Base-by-base conservation (phyloP, 2,113 vertebrate genomes). In the Lasiurus borealis region DNA sequence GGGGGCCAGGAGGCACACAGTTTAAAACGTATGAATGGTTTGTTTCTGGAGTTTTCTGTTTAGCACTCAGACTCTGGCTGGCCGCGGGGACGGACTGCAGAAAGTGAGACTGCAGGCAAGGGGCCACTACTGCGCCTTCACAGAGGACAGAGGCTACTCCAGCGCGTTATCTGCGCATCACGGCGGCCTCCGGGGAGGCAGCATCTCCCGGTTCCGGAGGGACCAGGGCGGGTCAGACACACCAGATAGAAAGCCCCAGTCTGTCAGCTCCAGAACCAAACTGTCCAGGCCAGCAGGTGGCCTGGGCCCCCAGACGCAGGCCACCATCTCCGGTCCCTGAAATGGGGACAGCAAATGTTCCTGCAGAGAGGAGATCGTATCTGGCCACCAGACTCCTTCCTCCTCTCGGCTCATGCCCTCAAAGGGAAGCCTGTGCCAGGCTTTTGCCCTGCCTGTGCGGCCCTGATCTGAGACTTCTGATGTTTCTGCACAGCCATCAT, bases 131-230 rank as follows among this genome's bases (percentile, higher is more conserved):
- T 29, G 54, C 9, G 23, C 36, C 46, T 50, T 71, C 21, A 25
- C 77, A 64, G 19, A 19, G 7, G 8, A 34, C 71, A 78, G 16
- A 36, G 2, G 12, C 44, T 0, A 0, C 66, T 6, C 71, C 18
- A 0, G 3, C 21, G 0, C 6, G 0, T 46, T 6, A 14, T 18
- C 78, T 44, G 12, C 13, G 8, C 54, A 1, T 3, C 54, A 19
- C 16, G 16, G 16, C 0, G 1, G 25, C 68, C 29, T 9, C 46
- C 3, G 6, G 27, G 69, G 31, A 13, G 69, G 4, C 13, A 48
- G 57, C 5, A 0, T 14, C 3, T 5, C 50, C 64, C 69, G 0
- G 2, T 19, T 8, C 34, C 0, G 29, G 59, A 27, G 29, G 50
- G 9, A 15, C n/a, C 4, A n/a, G n/a, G 0, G 31, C 11, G 40